Base-by-base conservation (phyloP, 92 coral and sea anemone species). In the Virgularia gustaviana region DNA sequence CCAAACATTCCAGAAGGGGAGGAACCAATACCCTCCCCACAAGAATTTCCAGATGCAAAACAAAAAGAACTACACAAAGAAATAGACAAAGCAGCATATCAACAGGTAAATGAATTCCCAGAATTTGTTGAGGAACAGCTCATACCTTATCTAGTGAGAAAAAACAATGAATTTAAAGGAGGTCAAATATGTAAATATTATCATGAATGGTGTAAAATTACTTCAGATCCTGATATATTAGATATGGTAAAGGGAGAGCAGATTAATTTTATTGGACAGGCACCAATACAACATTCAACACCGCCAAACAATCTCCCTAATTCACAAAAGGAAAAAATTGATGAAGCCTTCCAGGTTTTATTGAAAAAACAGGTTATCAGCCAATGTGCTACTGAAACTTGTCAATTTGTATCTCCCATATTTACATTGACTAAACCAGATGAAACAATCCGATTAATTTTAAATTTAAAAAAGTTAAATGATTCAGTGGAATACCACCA, bases 351-450 rank as follows among this genome's bases (percentile, higher is more conserved):
- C 25, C 36, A 45, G 27, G 51, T 34, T 3, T 45, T 79, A n/a
- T 2, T 57, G 38, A 31, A 66, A 24, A 66, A 65, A 54, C 34
- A 31, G 33, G 85, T 75, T 12, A 81, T 75, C 55, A 36, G 49
- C 42, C 74, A 70, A 0, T 55, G 83, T 60, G 54, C 35, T 19
- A 56, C 44, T 54, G 80, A 78, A 19, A 33, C 61, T 31, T 59
- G 73, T 42, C 81, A 81, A 55, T 75, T 81, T 81, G 71, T 75
- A n/a, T 81, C 85, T 16, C 85, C 85, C 2, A 84, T 84, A 65
- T 84, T 79, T 67, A 73, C 85, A 4, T 77, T 70, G 6, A 81
- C 85, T 3, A 79, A 84, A 70, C 57, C 47, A 41, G 81, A 84
- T 67, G 85, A 79, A 12, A 74, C 20, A 2, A 45, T 84, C 1